These are phyloP conservation scores for Hycleus phaleratus DNA, from an alignment of 1,140 invertebrate species.

Conservation along the genomic window DNA sequence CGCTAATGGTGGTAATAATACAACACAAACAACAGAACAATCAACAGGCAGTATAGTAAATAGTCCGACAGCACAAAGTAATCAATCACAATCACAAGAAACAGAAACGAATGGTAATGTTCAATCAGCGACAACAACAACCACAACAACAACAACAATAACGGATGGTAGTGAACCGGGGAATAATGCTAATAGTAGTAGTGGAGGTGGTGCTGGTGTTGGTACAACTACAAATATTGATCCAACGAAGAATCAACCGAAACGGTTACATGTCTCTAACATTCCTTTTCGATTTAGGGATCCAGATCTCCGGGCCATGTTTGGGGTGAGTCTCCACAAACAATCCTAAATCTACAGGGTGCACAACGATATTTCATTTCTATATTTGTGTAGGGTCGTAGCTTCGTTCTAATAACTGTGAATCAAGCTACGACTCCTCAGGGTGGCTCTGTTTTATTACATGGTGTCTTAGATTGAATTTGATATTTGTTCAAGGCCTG, in stretches of 20 bases:
- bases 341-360: too few species aligned
- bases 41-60: slow-evolving; percentile 47
- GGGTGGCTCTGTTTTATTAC: too few species aligned
- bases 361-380: too few species aligned
- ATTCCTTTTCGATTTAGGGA: slow-evolving; percentile 98
- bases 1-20: too few species aligned
- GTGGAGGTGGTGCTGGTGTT: slow-evolving; percentile 17
- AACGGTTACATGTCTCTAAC: slow-evolving; percentile 92
- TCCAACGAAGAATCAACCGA: slow-evolving; percentile 54
- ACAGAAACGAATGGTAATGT: slow-evolving; percentile 25
- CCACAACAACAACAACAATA: slow-evolving; percentile 20
- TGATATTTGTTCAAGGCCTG: too few species aligned
- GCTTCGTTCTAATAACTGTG: too few species aligned
- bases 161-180: slow-evolving; percentile 25
- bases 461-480: too few species aligned
- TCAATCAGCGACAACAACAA: slow-evolving; percentile 29
- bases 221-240: slow-evolving; percentile 21
- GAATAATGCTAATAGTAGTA: slow-evolving; percentile 2
- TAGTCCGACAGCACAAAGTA: slow-evolving; percentile 11
- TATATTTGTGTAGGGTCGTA: too few species aligned
- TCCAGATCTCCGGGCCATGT: slow-evolving; percentile 93
- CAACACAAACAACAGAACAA: slow-evolving; percentile 25
- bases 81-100: slow-evolving; percentile 11
- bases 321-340: slow-evolving; percentile 69
- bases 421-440: too few species aligned